Base-by-base conservation (phyloP, 2,113 vertebrate species). In the Platycercus adscitus region DNA sequence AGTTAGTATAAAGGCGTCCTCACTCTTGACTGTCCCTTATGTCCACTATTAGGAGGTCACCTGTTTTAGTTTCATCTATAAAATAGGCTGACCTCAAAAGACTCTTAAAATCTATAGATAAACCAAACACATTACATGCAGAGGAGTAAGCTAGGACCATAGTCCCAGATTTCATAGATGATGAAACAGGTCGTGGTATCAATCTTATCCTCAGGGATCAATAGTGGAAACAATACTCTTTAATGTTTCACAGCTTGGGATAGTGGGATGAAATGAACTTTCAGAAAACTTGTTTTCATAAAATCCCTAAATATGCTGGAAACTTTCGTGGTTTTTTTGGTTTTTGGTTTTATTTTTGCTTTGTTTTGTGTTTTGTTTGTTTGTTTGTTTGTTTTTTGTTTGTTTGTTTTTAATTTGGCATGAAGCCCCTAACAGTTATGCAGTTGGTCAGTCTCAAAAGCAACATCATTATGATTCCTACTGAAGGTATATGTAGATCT, bases 81-180 rank as follows among this genome's bases (percentile, higher is more conserved):
- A 78, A 69, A 18, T 1, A 80, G 52, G 21, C 21, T 64, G 78
- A 33, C 3, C 3, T 68, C 50, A 24, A 18, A 78, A 35, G 20
- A 52, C 46, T 58, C 23, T 8, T 1, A 43, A 28, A 71, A 8
- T 6, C 2, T 3, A 4, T 8, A 24, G 5, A 13, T 18, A n/a
- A 86, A 41, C 6, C 44, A 81, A n/a, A 46, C 21, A 61, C 18
- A 60, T 12, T 23, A 60, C 49, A 44, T 37, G 37, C 35, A 65
- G 35, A 78, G 8, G 11, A 49, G 5, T 31, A 90, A 55, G 1
- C 4, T 39, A 55, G 35, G 35, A 43, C 7, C 23, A 17, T 47
- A 68, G 53, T 52, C 46, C n/a, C 16, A 61, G 63, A 41, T 61
- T 69, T 63, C 53, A 53, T 9, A 55, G 53, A 15, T 20, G 21